Percentiles rank a stretch among this genome's conserved stretches.
Conservation (phyloP, 2,113 vertebrate genomes). For the Oncorhynchus masou region DNA sequence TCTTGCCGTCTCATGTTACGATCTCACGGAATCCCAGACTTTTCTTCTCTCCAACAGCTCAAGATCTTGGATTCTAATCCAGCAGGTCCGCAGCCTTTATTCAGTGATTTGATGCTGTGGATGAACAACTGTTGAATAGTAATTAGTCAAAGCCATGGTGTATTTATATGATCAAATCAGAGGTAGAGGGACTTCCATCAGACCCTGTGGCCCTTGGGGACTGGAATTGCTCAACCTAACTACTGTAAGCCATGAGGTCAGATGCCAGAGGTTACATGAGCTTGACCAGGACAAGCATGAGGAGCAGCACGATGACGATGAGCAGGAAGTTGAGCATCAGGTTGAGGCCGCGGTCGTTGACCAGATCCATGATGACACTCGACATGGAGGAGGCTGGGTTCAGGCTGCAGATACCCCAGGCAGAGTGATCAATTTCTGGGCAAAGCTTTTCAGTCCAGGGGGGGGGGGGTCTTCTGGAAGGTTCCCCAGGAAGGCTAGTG, state of each 20-base stretch:
- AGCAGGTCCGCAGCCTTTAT: too few relatives aligned
- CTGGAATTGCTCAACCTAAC: background rate
- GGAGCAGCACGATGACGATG: constrained; percentile 75
- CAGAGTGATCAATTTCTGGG: background rate
- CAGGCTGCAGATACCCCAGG: background rate
- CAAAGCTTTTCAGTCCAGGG: background rate
- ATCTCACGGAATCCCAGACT: too few relatives aligned
- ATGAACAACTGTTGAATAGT: background rate
- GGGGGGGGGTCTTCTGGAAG: background rate
- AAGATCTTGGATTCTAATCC: too few relatives aligned
- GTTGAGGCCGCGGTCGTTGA: constrained; percentile 74
- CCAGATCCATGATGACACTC: constrained; percentile 71
- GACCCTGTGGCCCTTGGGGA: background rate
- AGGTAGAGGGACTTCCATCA: background rate
- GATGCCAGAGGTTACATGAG: constrained; percentile 63
- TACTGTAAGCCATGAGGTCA: background rate
- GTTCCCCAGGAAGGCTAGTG: background rate
- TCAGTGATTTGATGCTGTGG: background rate
- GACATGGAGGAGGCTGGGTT: background rate
- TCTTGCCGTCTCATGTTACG: too few relatives aligned
- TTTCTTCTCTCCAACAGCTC: too few relatives aligned
- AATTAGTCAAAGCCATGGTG: background rate
- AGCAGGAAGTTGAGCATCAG: constrained; percentile 79
- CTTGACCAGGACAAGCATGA: constrained; percentile 74
- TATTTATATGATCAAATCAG: background rate